phyloP scores from a whole-genome alignment of 2,888 invertebrate species.

The Coremacera marginata region DNA sequence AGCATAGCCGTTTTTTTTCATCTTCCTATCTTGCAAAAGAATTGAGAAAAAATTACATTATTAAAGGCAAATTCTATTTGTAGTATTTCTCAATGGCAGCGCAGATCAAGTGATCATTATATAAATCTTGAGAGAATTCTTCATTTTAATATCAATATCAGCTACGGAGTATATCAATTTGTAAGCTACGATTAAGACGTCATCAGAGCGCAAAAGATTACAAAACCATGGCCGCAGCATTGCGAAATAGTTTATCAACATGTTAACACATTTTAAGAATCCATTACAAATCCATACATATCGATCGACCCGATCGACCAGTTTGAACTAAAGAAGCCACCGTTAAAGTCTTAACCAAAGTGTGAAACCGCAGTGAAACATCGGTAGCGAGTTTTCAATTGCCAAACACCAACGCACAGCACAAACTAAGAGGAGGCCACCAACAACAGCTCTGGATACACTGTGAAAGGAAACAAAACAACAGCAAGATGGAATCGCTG shows the following conservation, averaged over 20 bases:
- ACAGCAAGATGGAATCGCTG: slow-evolving; percentile 1
- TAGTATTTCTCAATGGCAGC: background rate
- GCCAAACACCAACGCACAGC: slow-evolving; percentile 42
- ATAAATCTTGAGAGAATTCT: slow-evolving; percentile 3
- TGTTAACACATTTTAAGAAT: slow-evolving; percentile 33
- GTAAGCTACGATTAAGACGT: background rate
- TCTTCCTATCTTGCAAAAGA: background rate
- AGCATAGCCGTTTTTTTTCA: background rate
- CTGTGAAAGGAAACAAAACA: background rate
- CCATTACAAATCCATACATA: slow-evolving; percentile 11
- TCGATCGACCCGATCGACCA: slow-evolving; percentile 4
- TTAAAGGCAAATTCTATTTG: background rate
- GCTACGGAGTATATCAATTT: slow-evolving; percentile 23
- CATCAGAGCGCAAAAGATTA: background rate
- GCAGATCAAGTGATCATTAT: background rate
- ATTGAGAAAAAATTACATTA: background rate
- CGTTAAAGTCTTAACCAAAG: slow-evolving; percentile 63
- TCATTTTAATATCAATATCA: background rate
- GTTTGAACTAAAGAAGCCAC: slow-evolving; percentile 31
- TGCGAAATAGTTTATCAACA: slow-evolving; percentile 14
- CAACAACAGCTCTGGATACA: background rate
- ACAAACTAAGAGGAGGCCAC: background rate
- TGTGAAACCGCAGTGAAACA: slow-evolving; percentile 69
- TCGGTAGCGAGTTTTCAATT: slow-evolving; percentile 62
- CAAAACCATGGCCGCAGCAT: background rate